These are phyloP conservation scores for Stegophylla sp. DNA, from an alignment of 2,888 invertebrate species.

Conservation along the genomic window DNA sequence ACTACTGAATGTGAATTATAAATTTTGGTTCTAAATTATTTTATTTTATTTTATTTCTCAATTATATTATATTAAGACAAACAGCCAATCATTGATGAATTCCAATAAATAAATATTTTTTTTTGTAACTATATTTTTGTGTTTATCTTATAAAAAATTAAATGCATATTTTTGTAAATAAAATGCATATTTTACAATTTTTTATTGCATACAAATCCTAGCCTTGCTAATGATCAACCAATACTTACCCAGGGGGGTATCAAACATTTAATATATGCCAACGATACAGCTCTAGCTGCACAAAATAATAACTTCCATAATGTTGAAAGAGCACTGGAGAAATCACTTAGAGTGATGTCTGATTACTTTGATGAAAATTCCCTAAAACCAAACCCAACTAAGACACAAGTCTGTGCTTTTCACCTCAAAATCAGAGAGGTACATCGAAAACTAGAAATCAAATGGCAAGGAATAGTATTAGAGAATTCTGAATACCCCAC, in stretches of 20 bases:
- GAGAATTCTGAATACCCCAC: background rate
- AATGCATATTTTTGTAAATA: too few relatives aligned
- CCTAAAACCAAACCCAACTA: conserved; percentile 40
- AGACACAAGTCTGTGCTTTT: conserved; percentile 52
- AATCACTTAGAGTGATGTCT: conserved; percentile 18
- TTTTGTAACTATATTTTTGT: too few relatives aligned
- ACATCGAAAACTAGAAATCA: background rate
- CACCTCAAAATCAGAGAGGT: conserved; percentile 51
- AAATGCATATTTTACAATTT: too few relatives aligned
- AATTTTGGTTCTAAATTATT: too few relatives aligned
- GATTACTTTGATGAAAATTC: background rate
- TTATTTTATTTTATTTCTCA: too few relatives aligned
- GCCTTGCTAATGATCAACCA: conserved; percentile 48
- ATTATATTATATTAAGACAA: too few relatives aligned
- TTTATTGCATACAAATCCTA: too few relatives aligned
- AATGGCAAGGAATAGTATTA: background rate
- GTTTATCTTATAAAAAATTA: too few relatives aligned
- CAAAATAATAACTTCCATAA: conserved; percentile 41
- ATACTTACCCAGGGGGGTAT: background rate
- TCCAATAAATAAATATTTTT: too few relatives aligned
- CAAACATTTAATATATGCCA: conserved; percentile 35
- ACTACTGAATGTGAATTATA: too few relatives aligned
- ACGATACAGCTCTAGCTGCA: conserved; percentile 47
- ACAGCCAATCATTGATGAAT: too few relatives aligned
- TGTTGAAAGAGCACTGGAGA: conserved; percentile 19